Evolutionary conservation across 1,140 invertebrate genomes (phyloP).

Genomic region (Brachionus paranguensis): DNA sequence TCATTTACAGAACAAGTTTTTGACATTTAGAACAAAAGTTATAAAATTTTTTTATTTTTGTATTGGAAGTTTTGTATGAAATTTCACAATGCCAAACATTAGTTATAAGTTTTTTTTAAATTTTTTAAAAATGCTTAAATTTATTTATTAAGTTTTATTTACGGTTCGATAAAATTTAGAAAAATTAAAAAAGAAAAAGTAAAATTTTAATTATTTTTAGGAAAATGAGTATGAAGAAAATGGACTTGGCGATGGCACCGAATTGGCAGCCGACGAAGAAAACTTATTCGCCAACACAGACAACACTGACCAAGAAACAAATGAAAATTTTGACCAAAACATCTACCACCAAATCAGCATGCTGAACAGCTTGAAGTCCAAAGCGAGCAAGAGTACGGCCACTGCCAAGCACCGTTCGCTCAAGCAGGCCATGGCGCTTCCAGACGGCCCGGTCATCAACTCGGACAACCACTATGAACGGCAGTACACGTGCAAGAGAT

Average conservation of each 20-base stretch:
- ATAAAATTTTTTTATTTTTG: no score
- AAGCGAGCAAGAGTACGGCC: neutral
- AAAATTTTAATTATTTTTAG: neutral
- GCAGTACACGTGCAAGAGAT: constrained; percentile 27
- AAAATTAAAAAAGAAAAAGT: neutral
- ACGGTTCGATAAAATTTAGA: no score
- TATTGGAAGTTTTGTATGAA: no score
- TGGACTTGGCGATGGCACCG: neutral
- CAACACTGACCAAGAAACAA: neutral
- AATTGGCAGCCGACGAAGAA: neutral
- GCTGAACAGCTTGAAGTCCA: neutral
- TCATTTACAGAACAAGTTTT: no score
- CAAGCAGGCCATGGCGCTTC: neutral
- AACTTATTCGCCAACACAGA: neutral
- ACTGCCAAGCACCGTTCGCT: neutral
- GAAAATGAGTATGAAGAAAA: constrained; percentile 7
- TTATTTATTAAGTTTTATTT: no score
- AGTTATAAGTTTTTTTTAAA: no score
- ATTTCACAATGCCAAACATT: no score
- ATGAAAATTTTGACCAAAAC: neutral
- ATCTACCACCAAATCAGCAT: neutral
- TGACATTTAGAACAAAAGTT: no score
- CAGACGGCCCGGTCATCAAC: neutral
- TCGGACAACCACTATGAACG: constrained; percentile 36
- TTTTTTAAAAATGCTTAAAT: no score